A percentile compares a stretch with the other conserved stretches of the same genome.
Evolutionary conservation across 2,888 invertebrate species (phyloP).

Genomic region (Orthosia incerta): DNA sequence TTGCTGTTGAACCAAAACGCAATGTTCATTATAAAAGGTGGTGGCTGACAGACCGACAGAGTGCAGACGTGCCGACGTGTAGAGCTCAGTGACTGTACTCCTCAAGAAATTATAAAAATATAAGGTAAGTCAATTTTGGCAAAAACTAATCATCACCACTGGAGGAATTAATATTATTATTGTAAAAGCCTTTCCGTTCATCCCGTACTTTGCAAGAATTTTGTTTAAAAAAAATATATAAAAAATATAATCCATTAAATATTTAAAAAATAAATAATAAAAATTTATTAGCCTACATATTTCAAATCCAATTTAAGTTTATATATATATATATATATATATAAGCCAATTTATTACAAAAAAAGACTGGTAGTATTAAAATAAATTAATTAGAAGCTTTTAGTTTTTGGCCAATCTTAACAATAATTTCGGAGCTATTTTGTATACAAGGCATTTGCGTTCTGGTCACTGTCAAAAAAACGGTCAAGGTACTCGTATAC

Average conservation of each 20-base stretch:
- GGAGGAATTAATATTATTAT: background rate
- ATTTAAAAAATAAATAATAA: background rate
- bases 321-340: background rate
- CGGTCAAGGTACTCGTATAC: constrained; percentile 51
- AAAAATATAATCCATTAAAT: background rate
- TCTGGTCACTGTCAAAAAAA: constrained; percentile 36
- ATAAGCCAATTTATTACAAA: too few species aligned
- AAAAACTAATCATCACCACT: background rate
- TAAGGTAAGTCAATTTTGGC: constrained; percentile 66
- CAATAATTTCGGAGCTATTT: background rate
- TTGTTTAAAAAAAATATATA: background rate
- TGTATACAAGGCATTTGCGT: constrained; percentile 1
- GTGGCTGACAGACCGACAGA: constrained; percentile 39
- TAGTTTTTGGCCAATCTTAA: background rate
- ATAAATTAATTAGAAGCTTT: background rate
- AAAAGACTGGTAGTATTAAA: background rate
- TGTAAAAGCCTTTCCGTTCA: background rate
- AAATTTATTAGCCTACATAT: too few species aligned
- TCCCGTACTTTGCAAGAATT: background rate
- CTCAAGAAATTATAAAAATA: constrained; percentile 32
- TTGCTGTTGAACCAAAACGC: constrained; percentile 60
- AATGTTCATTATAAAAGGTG: constrained; percentile 72
- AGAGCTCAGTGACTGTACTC: constrained; percentile 62
- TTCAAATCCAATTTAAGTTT: too few species aligned
- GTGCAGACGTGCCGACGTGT: constrained; percentile 60